Evolutionary conservation across 2,888 invertebrate species (phyloP).

Genomic region (Craniophora ligustri): DNA sequence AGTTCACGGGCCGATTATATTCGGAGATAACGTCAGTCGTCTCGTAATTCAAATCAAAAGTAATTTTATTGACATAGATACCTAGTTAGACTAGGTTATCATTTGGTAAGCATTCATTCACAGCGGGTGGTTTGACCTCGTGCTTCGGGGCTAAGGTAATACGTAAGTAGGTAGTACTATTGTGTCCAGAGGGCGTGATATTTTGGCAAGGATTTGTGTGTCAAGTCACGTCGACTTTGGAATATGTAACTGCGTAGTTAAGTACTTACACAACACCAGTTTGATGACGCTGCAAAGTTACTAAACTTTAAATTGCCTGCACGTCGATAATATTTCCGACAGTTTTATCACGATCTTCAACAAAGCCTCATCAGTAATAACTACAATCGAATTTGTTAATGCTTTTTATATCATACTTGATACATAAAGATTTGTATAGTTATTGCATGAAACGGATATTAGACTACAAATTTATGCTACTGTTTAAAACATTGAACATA

Average conservation of each 20-base stretch:
- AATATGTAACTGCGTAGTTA: constrained; percentile 55
- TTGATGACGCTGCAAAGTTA: constrained; percentile 60
- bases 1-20: constrained; percentile 24
- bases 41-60: constrained; percentile 36
- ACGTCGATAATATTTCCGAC: constrained; percentile 2
- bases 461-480: constrained; percentile 1
- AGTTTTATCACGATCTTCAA: constrained; percentile 24
- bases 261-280: constrained; percentile 56
- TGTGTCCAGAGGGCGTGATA: constrained; percentile 47
- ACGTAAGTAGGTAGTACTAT: constrained; percentile 8
- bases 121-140: constrained; percentile 59
- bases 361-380: constrained; percentile 6
- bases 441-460: not conserved
- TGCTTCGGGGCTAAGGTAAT: constrained; percentile 43
- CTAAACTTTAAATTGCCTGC: constrained; percentile 30
- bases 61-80: constrained; percentile 54
- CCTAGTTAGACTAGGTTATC: constrained; percentile 53
- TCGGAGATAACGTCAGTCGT: constrained; percentile 47
- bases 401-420: constrained; percentile 7
- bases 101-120: constrained; percentile 67
- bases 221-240: constrained; percentile 75
- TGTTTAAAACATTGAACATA: too few species aligned
- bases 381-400: constrained; percentile 12
- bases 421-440: too few species aligned
- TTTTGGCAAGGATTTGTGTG: constrained; percentile 66